Conservation (phyloP, 2,888 invertebrate species). For the Apotomis turbidana region DNA sequence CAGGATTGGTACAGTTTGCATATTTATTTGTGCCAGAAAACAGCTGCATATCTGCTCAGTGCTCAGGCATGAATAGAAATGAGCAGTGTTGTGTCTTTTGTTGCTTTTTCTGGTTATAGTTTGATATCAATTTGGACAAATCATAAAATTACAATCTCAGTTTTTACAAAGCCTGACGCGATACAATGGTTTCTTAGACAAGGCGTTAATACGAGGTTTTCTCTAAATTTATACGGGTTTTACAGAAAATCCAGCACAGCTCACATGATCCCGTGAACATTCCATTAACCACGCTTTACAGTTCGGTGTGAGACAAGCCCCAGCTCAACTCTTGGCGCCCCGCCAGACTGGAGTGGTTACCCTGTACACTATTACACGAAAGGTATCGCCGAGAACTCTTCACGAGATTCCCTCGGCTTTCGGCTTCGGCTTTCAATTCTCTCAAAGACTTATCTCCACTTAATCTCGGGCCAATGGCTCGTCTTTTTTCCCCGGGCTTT, state of each 20-base stretch:
- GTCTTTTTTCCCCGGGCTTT: conserved; percentile 14
- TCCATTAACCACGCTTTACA: conserved; percentile 43
- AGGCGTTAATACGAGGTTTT: too few species aligned
- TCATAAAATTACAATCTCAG: too few species aligned
- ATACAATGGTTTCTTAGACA: too few species aligned
- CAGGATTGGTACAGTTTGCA: too few species aligned
- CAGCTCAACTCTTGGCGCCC: conserved; percentile 64
- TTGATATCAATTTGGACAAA: too few species aligned
- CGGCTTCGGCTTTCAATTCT: conserved; percentile 34
- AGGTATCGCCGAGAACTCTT: conserved; percentile 51
- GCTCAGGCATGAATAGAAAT: too few species aligned
- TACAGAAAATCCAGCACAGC: neutral
- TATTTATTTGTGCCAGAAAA: neutral
- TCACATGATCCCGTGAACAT: neutral
- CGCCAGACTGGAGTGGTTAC: conserved; percentile 63
- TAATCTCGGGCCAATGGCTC: conserved; percentile 32
- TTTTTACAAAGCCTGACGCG: too few species aligned
- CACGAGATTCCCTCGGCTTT: conserved; percentile 41
- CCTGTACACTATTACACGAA: conserved; percentile 57
- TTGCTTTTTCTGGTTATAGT: too few species aligned
- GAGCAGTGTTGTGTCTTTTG: too few species aligned
- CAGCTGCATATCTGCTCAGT: too few species aligned
- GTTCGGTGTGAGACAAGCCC: conserved; percentile 55
- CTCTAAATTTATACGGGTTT: neutral
- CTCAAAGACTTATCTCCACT: conserved; percentile 31